Percentiles rank a stretch among this genome's conserved stretches.
Evolutionary conservation across 2,113 vertebrate species (phyloP).

Genomic region (Bubo bubo): DNA sequence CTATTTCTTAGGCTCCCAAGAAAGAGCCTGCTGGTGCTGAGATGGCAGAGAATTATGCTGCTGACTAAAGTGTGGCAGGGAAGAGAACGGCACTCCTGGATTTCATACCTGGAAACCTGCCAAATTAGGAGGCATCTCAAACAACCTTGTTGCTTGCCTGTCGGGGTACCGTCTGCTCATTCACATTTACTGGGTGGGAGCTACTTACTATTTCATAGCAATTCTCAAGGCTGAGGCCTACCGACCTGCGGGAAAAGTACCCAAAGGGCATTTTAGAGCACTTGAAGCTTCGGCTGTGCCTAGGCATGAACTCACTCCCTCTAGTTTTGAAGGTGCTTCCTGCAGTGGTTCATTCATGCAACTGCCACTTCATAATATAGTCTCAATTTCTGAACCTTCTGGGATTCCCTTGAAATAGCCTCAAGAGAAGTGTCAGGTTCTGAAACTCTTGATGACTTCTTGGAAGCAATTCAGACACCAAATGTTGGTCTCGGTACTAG

Average conservation of each 20-base stretch:
- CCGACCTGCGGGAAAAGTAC: background rate
- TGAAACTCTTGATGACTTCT: background rate
- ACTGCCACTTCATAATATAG: background rate
- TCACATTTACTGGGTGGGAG: background rate
- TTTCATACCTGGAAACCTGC: background rate
- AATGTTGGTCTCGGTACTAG: background rate
- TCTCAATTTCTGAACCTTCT: background rate
- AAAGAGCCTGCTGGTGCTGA: background rate
- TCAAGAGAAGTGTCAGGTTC: background rate
- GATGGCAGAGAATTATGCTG: background rate
- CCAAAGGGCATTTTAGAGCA: background rate
- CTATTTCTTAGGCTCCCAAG: background rate
- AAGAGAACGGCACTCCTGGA: background rate
- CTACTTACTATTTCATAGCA: background rate
- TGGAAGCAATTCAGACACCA: background rate
- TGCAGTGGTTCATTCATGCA: background rate
- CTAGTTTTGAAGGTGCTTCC: background rate
- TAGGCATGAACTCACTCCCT: background rate
- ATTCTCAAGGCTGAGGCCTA: background rate
- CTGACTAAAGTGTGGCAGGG: fast-evolving
- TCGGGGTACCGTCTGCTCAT: fast-evolving
- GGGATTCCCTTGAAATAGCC: background rate
- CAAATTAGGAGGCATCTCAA: background rate
- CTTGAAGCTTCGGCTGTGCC: background rate
- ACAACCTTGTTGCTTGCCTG: background rate